Evolutionary conservation across 2,797 vertebrate species (phyloP), one percentile per base, ranked within the genome.

Genomic region (Pempheris klunzingeri): DNA sequence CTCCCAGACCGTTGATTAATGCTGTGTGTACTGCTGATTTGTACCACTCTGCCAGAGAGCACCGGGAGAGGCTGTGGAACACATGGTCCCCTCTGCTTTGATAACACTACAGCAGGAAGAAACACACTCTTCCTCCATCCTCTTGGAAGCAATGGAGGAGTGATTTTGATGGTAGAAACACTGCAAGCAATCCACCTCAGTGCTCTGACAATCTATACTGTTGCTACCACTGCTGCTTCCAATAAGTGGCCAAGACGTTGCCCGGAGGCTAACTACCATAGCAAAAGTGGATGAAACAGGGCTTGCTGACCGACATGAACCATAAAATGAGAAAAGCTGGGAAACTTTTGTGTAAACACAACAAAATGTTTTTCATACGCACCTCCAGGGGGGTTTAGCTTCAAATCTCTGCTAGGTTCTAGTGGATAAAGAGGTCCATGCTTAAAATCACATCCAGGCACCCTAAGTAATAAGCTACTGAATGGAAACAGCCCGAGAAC

Each of bases 1-100:
- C 92, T 90, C 87, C 80, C 77, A 64, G 55, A 81, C 84, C 70
- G 83, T 76, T 94, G 93, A 94, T 94, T 93, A 92, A 94, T 92
- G 89, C 84, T 75, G 83, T 78, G 85, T 87, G 78, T 49, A 14
- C 80, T 64, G 70, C 85, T 90, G 92, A 94, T 93, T 88, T 89
- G 86, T 86, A 82, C 82, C 81, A 73, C 80, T 82, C 82, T 77
- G 53, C 61, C 60, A 59, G 81, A 86, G 75, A 90, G 80, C 36
- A 38, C 52, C 22, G 53, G 62, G 78, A 85, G 68, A 65, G 68
- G 20, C 60, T 64, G 57, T 32, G 81, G 68, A 90, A 87, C 74
- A 80, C 66, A 65, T 44, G 34, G 71, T 82, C 49, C 68, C 69
- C 76, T 77, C 69, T 54, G 41, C 72, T 82, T 81, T 84, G 81